These are phyloP conservation scores for Cynopterus sphinx DNA, from an alignment of 2,797 vertebrate genomes.

Conservation along the genomic window DNA sequence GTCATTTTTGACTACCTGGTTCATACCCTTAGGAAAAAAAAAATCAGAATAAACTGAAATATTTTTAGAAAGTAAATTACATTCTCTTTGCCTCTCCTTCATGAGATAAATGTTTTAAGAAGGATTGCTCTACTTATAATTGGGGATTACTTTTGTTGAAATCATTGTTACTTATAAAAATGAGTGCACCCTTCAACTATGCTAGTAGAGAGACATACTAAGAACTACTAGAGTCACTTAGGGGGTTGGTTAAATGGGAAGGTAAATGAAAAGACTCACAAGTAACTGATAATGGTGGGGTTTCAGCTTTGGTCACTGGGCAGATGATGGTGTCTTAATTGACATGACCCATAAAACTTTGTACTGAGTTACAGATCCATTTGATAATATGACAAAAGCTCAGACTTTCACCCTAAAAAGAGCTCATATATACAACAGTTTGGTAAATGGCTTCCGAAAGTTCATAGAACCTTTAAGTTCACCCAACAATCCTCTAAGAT, in stretches of 20 bases:
- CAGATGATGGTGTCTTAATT: not conserved
- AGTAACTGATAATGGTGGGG: not conserved
- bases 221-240: not conserved
- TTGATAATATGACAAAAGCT: not conserved
- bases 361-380: not conserved
- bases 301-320: not conserved
- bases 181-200: not conserved
- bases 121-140: not conserved
- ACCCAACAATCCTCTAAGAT: not conserved
- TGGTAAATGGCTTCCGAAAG: not conserved
- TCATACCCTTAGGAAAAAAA: not conserved
- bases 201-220: not conserved
- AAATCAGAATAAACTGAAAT: not conserved
- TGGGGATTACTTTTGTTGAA: not conserved
- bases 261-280: not conserved
- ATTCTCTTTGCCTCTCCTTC: not conserved
- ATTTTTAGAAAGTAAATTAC: not conserved
- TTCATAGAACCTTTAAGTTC: not conserved
- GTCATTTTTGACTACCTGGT: not conserved
- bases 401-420: not conserved
- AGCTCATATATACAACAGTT: not conserved
- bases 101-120: not conserved
- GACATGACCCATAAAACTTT: not conserved
- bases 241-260: not conserved
- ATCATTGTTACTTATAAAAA: not conserved